Evolutionary conservation across 2,888 invertebrate species (phyloP).

Genomic region (Salticus scenicus): DNA sequence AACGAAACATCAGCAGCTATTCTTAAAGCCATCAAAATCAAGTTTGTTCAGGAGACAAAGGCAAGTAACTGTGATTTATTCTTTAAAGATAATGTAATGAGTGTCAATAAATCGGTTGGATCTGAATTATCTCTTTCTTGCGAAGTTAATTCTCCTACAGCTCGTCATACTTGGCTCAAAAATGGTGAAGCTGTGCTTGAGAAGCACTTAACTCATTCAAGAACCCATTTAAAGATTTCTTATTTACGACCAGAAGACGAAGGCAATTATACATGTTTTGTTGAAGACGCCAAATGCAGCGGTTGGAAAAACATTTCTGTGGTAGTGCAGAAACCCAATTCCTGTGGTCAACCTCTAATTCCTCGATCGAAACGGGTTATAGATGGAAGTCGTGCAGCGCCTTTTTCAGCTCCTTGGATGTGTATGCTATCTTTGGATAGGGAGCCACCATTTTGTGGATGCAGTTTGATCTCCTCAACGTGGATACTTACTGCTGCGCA

Average conservation of each 20-base stretch:
- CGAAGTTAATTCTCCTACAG: conserved; percentile 25
- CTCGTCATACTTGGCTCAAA: conserved; percentile 41
- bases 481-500: conserved; percentile 73
- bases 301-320: conserved; percentile 36
- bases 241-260: conserved; percentile 23
- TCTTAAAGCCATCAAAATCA: conserved; percentile 37
- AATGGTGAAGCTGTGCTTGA: conserved; percentile 16
- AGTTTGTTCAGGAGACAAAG: not conserved
- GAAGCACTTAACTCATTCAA: not conserved
- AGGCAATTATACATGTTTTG: conserved; percentile 54
- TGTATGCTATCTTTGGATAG: conserved; percentile 63
- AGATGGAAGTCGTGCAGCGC: conserved; percentile 61
- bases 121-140: conserved; percentile 40
- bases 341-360: conserved; percentile 50
- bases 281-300: conserved; percentile 22
- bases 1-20: conserved; percentile 25
- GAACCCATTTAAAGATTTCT: conserved; percentile 19
- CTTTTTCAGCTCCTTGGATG: conserved; percentile 68
- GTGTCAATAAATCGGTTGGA: conserved; percentile 15
- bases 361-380: conserved; percentile 56
- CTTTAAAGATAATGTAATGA: conserved; percentile 38
- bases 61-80: conserved; percentile 16
- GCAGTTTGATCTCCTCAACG: conserved; percentile 66
- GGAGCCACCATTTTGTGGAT: conserved; percentile 71
- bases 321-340: conserved; percentile 13